Evolutionary conservation across 2,888 invertebrate genomes (phyloP), one percentile per base, ranked within the genome.

Genomic region (Cetonia aurata): DNA sequence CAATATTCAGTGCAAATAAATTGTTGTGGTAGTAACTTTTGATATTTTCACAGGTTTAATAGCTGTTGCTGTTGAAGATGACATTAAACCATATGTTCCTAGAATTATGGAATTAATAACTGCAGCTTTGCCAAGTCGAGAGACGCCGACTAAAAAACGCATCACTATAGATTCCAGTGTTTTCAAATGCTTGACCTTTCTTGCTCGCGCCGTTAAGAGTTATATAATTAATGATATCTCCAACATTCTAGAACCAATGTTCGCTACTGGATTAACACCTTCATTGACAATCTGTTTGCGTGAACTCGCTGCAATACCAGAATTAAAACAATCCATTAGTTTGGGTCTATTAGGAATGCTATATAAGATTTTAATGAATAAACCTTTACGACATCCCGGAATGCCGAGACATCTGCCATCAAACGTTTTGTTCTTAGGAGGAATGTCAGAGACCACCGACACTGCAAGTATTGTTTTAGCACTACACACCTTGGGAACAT

Each of bases 261-360:
- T 98, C 81, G 92, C 94, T 0, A 95, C 96, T 6, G 97, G 98
- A 0, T 87, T 99, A 0, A 95, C 96, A 77, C 92, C 95, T 9
- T 93, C 96, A 0, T 86, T 99, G 70, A 98, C 98, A 0, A 93
- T 96, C 44, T 95, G 97, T 67, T 86, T 99, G 33, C 89, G 95
- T 73, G 98, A 98, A 84, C 86, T 99, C 52, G 96, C 96, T 19
- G 90, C 91, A 74, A 92, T 99, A 55, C 96, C 98, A 0, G 88
- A 91, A 57, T 87, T 99, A 13, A 96, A 95, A 83, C 89, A 90
- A 62, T 94, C 95, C 81, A 97, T 99, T 79, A 96, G 97, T 57
- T 94, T 96, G 80, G 97, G 98, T 0, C 86, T 99, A 25, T 86
- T 98, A 69, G 93, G 94, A 79, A 96, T 98, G 89, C 86, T 99